Evolutionary conservation across 2,113 vertebrate species (phyloP), one percentile per base, ranked within the genome.

Genomic region (Ageneiosus marmoratus): DNA sequence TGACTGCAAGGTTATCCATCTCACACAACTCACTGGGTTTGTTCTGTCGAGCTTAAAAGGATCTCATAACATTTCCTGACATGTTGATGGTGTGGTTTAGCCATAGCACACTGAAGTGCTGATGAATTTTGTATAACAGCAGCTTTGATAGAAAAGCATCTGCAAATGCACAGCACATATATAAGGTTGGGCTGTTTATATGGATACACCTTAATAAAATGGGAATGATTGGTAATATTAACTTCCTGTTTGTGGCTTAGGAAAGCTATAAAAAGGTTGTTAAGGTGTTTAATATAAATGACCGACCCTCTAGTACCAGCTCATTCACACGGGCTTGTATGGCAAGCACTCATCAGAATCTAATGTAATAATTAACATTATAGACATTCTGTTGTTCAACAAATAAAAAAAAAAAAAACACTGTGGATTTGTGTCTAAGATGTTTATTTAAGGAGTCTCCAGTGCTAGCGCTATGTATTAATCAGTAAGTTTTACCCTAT

Each of bases 41-140:
- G 70, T 75, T 56, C 56, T 63, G 56, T 63, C 18, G 67, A 60
- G 37, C 22, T 81, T 18, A 70, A 27, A 46, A 55, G 27, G 69
- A 73, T n/a, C 67, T 58, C 15, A 5, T 48, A 20, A 29, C 56
- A 8, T 24, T 53, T 34, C n/a, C 4, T 84, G 10, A 69, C 32
- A 48, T 58, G 41, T 69, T 76, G 46, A 6, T 77, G 34, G 6
- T n/a, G 44, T 65, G 50, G 11, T 3, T 27, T n/a, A 12, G 3
- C 32, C 32, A 65, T 15, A 29, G 58, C 13, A 8, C 27, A 18
- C 11, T 27, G 58, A 63, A 29, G 15, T 20, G 62, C 34, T 20
- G 32, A 65, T 65, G 62, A 20, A 32, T 63, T 63, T 63, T 63
- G 27, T 16, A 16, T 5, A 63, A 16, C 12, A 63, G 27, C 60